phyloP scores from a whole-genome alignment of 2,797 vertebrate species.

The Esox lucius region DNA sequence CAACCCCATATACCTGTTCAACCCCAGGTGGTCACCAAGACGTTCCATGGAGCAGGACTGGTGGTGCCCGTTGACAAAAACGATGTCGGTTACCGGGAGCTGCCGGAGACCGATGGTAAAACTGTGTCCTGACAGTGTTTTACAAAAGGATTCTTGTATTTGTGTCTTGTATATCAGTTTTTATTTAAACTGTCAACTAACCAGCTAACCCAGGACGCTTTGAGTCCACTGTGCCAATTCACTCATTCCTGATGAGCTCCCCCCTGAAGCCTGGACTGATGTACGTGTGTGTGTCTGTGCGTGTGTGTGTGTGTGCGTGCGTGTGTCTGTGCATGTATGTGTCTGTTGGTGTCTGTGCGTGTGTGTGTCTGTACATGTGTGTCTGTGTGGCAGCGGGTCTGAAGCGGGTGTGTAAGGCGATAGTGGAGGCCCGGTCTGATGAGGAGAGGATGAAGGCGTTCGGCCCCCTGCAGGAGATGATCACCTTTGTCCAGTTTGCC shows the following conservation, averaged over 20 bases:
- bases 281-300: too few relatives aligned
- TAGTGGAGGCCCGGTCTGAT: constrained; percentile 85
- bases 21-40: constrained; percentile 89
- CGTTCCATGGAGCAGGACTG: constrained; percentile 91
- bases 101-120: constrained; percentile 92
- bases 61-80: constrained; percentile 96
- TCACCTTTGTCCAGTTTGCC: constrained; percentile 95
- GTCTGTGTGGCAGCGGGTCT: constrained; percentile 76
- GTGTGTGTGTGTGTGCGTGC: background rate
- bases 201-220: too few relatives aligned
- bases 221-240: too few relatives aligned
- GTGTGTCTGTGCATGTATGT: background rate
- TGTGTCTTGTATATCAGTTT: too few relatives aligned
- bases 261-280: too few relatives aligned
- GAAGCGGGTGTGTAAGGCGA: constrained; percentile 89
- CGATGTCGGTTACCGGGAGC: constrained; percentile 94
- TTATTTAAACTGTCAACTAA: too few relatives aligned
- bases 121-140: too few relatives aligned
- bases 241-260: too few relatives aligned
- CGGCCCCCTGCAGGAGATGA: constrained; percentile 92
- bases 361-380: constrained; percentile 2
- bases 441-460: constrained; percentile 90
- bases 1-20: too few relatives aligned
- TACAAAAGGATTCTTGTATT: too few relatives aligned
- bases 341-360: background rate